phyloP scores from a whole-genome alignment of 2,797 vertebrate species.

The Dendrocincla tyrannina region DNA sequence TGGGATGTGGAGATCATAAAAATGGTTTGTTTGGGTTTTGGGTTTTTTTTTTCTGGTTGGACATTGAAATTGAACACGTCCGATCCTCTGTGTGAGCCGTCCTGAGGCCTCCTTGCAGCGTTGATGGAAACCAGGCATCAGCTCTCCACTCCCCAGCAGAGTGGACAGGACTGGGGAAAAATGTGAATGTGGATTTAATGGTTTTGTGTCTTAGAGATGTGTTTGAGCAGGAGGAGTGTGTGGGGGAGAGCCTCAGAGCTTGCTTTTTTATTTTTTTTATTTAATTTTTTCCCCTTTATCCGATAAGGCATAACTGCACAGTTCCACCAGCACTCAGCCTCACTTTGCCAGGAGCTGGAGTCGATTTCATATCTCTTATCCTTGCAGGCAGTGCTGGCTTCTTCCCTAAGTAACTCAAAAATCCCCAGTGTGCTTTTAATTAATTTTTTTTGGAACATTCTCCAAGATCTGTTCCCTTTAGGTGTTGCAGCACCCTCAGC shows the following conservation, averaged over 20 bases:
- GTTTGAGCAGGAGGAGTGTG: not conserved
- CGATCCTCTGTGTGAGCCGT: not conserved
- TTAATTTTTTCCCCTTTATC: not conserved
- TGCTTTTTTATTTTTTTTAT: not conserved
- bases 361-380: not conserved
- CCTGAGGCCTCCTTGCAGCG: not conserved
- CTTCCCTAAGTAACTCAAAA: not conserved
- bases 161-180: conserved; percentile 19
- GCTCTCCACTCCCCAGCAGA: not conserved
- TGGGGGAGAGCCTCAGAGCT: not conserved
- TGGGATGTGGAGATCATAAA: conserved; percentile 14
- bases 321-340: not conserved
- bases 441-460: not conserved
- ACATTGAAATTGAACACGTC: conserved; percentile 56
- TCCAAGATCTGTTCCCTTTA: not conserved
- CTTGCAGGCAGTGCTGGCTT: not conserved
- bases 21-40: not conserved
- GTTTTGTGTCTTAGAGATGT: not conserved
- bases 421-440: not conserved
- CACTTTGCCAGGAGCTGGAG: not conserved
- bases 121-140: conserved; percentile 60
- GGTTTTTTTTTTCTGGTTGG: not conserved
- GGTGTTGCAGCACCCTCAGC: not conserved
- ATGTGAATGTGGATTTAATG: conserved; percentile 43
- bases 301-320: not conserved